Base-by-base conservation (phyloP, 2,113 vertebrate genomes). In the Trematomus loennbergii region DNA sequence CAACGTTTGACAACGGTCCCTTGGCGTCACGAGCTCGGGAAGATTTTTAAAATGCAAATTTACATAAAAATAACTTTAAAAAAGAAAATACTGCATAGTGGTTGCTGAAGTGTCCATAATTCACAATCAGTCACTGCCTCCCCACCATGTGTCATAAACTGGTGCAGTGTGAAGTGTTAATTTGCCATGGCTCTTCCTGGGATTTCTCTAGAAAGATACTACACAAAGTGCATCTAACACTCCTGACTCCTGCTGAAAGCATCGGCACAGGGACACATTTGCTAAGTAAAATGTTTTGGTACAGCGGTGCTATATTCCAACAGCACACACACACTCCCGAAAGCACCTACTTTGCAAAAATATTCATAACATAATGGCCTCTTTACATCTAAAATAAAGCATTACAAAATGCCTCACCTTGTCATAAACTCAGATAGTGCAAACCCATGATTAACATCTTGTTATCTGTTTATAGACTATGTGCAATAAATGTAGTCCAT, bases 281-380 rank as follows among this genome's bases (percentile, higher is more conserved):
- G 59, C 79, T 72, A 88, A 84, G 79, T 82, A 43, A 87, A 88
- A 90, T 91, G 82, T 78, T 87, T 85, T 75, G 62, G 29, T 80
- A 67, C 60, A 63, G 73, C 43, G 36, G 86, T 61, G 79, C 54
- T 50, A 72, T 68, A 75, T 81, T 81, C 60, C 78, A 64, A 80
- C 67, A 59, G 64, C 71, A 58, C 57, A 72, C 58, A 81, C 73
- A 81, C 71, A 74, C 66, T 77, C 81, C 58, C 67, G 46, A 74
- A 73, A 91, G 75, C 87, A 86, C 82, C 79, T 81, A 78, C 79
- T 86, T 83, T 83, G 63, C 76, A 63, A 88, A 53, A 90, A 91
- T 79, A 89, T 88, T 77, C 87, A 84, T 73, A 72, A 72, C 81
- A 74, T 91, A 90, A 93, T 92, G 86, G 86, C 83, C 91, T 89